These are phyloP conservation scores for Odocoileus virginianus DNA, from an alignment of 2,113 vertebrate species.

Conservation along the genomic window DNA sequence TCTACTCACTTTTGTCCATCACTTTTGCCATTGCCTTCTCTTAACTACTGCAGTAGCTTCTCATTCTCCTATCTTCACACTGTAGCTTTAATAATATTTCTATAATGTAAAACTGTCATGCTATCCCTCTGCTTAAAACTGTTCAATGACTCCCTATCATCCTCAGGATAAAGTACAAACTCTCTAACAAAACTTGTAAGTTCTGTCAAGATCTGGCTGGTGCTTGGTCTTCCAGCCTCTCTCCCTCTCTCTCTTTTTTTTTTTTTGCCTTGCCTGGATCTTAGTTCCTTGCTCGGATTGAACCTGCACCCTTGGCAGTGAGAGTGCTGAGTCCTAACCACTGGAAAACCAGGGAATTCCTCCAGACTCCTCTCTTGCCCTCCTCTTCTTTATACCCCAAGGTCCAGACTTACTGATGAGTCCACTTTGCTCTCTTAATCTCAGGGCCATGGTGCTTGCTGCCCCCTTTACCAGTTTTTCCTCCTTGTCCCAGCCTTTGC, in stretches of 20 bases:
- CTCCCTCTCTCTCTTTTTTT: rapidly evolving
- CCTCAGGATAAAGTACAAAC: not conserved
- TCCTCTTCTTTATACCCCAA: not conserved
- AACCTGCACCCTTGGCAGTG: not conserved
- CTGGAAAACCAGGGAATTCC: not conserved
- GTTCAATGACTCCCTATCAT: not conserved
- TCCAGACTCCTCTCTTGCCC: not conserved
- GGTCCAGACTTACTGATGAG: not conserved
- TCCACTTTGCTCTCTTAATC: not conserved
- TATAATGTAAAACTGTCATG: not conserved
- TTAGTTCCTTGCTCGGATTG: not conserved
- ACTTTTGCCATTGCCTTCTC: not conserved
- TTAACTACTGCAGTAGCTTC: not conserved
- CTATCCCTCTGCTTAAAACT: not conserved
- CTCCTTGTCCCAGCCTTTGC: not conserved
- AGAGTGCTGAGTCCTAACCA: not conserved
- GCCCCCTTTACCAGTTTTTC: not conserved
- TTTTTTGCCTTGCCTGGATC: not conserved
- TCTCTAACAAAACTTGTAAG: not conserved
- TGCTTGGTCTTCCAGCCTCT: not conserved
- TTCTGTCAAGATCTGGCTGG: not conserved
- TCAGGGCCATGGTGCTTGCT: not conserved
- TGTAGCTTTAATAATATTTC: not conserved
- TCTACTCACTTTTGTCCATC: not conserved
- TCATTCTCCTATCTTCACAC: not conserved